These are phyloP conservation scores for Dermolepida albohirtum DNA, from an alignment of 2,888 invertebrate genomes.

Conservation along the genomic window DNA sequence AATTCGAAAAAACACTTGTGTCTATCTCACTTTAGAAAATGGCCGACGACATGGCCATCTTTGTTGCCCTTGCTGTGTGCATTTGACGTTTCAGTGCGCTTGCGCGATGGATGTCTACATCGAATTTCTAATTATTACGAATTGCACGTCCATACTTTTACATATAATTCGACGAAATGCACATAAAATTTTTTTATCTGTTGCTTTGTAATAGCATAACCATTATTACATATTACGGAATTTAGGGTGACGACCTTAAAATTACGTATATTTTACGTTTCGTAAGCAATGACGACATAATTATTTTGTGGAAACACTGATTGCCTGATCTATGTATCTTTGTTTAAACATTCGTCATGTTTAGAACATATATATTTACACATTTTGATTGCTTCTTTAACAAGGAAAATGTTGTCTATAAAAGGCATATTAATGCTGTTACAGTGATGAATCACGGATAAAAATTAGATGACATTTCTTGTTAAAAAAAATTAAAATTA, in stretches of 20 bases:
- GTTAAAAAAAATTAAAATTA: no score
- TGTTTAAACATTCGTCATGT: constrained; percentile 21
- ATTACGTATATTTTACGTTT: not conserved
- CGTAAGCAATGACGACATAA: constrained; percentile 10
- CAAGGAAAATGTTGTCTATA: not conserved
- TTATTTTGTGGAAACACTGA: constrained; percentile 18
- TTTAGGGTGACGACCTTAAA: constrained; percentile 2
- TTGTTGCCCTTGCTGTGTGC: constrained; percentile 60
- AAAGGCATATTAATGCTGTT: not conserved
- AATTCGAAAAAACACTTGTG: constrained; percentile 61
- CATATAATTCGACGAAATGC: constrained; percentile 17
- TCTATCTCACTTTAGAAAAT: constrained; percentile 68
- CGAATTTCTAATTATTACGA: constrained; percentile 42
- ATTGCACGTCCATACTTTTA: constrained; percentile 19
- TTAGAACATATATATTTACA: constrained; percentile 5
- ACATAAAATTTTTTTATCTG: not conserved
- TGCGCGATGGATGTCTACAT: constrained; percentile 43
- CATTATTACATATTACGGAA: not conserved
- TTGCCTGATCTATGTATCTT: constrained; percentile 7
- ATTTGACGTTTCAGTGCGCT: constrained; percentile 39
- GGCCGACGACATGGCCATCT: constrained; percentile 66
- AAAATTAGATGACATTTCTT: constrained; percentile 1
- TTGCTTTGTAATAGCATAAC: not conserved
- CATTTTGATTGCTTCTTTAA: not conserved
- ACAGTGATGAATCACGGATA: not conserved